Percentiles rank a stretch among this genome's conserved stretches.
These are phyloP conservation scores for Polietes domitor DNA, from an alignment of 2,888 invertebrate genomes.

Conservation along the genomic window DNA sequence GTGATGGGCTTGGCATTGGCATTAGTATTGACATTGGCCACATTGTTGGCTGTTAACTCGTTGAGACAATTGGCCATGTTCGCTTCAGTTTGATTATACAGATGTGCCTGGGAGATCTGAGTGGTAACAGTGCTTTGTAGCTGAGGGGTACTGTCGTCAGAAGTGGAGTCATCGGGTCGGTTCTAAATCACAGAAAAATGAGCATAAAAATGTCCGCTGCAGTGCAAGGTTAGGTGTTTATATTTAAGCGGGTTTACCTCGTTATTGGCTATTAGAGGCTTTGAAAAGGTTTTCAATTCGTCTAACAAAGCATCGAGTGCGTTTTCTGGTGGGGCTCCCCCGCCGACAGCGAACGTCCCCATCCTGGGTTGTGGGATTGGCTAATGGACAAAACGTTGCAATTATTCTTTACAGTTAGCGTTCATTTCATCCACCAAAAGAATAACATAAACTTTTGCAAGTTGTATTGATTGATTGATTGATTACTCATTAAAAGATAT, in stretches of 20 bases:
- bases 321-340: constrained; percentile 89
- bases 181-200: constrained; percentile 71
- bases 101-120: constrained; percentile 80
- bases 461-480: neutral
- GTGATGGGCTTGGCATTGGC: constrained; percentile 46
- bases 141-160: constrained; percentile 81
- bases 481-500: neutral
- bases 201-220: neutral
- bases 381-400: constrained; percentile 73
- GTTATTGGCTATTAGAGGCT: constrained; percentile 82
- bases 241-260: constrained; percentile 73
- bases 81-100: constrained; percentile 76
- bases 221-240: neutral
- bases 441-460: constrained; percentile 50
- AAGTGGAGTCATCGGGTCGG: constrained; percentile 80
- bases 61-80: constrained; percentile 60
- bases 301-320: constrained; percentile 98
- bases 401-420: constrained; percentile 23
- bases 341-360: constrained; percentile 84
- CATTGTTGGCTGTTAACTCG: constrained; percentile 78
- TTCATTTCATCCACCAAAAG: constrained; percentile 46
- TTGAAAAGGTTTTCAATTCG: constrained; percentile 94
- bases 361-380: constrained; percentile 85
- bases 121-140: constrained; percentile 81
- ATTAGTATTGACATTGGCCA: constrained; percentile 56